Evolutionary conservation across 2,113 vertebrate genomes (phyloP).

Genomic region (Etheostoma cragini): DNA sequence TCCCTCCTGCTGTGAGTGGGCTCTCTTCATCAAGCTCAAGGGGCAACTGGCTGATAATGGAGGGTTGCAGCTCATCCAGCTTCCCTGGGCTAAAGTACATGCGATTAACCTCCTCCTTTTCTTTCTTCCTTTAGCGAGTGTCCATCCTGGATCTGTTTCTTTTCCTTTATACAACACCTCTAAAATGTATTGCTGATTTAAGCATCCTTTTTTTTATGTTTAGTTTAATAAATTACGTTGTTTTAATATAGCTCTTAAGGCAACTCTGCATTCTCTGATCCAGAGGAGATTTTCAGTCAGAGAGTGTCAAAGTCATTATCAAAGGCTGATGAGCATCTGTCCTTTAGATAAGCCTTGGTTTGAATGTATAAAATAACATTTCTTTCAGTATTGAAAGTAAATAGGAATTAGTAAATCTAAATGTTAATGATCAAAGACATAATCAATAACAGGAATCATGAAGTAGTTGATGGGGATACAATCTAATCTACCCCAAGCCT

Average conservation of each 20-base stretch:
- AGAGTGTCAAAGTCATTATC: background rate
- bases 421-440: conserved; percentile 18
- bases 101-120: background rate
- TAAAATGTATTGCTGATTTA: background rate
- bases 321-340: background rate
- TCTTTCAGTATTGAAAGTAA: conserved; percentile 5
- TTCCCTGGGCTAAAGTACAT: background rate
- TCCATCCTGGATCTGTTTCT: background rate
- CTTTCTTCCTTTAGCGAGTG: background rate
- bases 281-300: background rate
- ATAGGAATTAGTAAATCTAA: background rate
- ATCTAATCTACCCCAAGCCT: conserved; percentile 15
- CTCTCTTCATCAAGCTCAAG: background rate
- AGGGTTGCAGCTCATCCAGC: background rate
- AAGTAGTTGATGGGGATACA: conserved; percentile 20
- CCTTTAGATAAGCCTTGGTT: background rate
- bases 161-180: background rate
- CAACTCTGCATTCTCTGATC: background rate
- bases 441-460: conserved; percentile 34
- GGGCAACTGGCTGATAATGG: background rate
- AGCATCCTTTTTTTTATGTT: background rate
- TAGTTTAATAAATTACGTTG: background rate
- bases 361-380: background rate
- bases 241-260: background rate
- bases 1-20: background rate